phyloP scores from a whole-genome alignment of 92 coral and sea anemone species.

The Metridium senile region DNA sequence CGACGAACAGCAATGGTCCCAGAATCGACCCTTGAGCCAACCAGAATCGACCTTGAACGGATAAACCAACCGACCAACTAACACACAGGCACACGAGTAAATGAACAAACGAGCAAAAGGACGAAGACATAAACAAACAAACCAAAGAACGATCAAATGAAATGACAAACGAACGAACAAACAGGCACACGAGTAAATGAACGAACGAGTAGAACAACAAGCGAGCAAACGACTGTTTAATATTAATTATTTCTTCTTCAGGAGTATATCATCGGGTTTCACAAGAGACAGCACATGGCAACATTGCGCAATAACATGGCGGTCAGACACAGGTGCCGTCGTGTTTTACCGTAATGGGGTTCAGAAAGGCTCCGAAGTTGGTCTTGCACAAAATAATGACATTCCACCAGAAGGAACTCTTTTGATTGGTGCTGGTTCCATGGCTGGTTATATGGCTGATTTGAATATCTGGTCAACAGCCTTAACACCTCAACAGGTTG shows the following conservation, averaged over 20 bases:
- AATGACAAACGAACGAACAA: too few species aligned
- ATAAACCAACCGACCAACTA: too few species aligned
- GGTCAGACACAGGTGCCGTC: slow-evolving; percentile 9
- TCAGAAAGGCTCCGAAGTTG: neutral
- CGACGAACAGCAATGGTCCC: too few species aligned
- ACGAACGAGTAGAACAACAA: neutral
- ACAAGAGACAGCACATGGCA: slow-evolving; percentile 22
- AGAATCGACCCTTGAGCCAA: too few species aligned
- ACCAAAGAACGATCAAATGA: too few species aligned
- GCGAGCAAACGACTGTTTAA: neutral
- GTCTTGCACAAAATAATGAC: neutral
- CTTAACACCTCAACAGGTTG: slow-evolving; percentile 1
- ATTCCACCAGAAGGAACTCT: slow-evolving; percentile 5
- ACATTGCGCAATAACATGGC: slow-evolving; percentile 27
- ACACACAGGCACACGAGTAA: too few species aligned
- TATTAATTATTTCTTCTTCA: neutral
- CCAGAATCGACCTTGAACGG: too few species aligned
- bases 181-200: too few species aligned
- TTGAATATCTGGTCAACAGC: slow-evolving; percentile 21
- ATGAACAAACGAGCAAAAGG: too few species aligned
- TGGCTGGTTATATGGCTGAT: slow-evolving; percentile 27
- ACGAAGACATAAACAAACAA: too few species aligned
- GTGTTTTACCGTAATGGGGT: slow-evolving; percentile 5
- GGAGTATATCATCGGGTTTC: slow-evolving; percentile 5
- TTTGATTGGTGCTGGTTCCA: slow-evolving; percentile 10